Evolutionary conservation across 1,140 invertebrate genomes (phyloP), one percentile per base, ranked within the genome.

Genomic region (Panonychus citri): DNA sequence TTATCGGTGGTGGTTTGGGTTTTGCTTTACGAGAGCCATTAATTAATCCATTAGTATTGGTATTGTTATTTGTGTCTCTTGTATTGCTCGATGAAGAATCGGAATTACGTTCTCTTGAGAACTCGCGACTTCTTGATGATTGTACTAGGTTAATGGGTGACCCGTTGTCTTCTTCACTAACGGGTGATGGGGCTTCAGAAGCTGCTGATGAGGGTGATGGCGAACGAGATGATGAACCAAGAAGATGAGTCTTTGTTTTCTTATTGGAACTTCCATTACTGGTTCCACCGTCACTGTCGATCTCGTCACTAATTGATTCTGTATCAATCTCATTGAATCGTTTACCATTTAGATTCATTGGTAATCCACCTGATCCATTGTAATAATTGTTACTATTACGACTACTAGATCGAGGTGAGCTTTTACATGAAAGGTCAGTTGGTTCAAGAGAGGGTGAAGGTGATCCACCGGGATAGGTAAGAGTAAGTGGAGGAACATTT

Each of bases 1-100:
- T 57, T 30, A 65, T 64, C 46, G 64, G 64, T 13, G 64, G 63
- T 28, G 64, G 64, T 34, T 65, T 65, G 12, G 58, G 61, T 48
- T 65, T 65, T 25, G 56, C 58, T 57, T 62, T 61, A 3, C 52
- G n/a, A 12, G 57, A 46, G 3, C 43, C 39, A 10, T 56, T 28
- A 17, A n/a, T 43, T 3, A 50, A 42, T 5, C 49, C 37, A 37
- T 48, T 54, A n/a, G 15, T 54, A 15, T 34, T 54, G 53, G 17
- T 28, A 19, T 28, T 54, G 17, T 54, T 39, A 39, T 40, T 28
- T 52, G 13, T 17, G 15, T 54, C 39, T 42, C 24, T 39, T 19
- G 34, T 42, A 46, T n/a, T 46, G n/a, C n/a, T 21, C n/a, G n/a
- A 17, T 15, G 56, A 57, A 39, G 59, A 56, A 17, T 50, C 56